phyloP scores from a whole-genome alignment of 2,113 vertebrate genomes.

The Syngnathus scovelli region DNA sequence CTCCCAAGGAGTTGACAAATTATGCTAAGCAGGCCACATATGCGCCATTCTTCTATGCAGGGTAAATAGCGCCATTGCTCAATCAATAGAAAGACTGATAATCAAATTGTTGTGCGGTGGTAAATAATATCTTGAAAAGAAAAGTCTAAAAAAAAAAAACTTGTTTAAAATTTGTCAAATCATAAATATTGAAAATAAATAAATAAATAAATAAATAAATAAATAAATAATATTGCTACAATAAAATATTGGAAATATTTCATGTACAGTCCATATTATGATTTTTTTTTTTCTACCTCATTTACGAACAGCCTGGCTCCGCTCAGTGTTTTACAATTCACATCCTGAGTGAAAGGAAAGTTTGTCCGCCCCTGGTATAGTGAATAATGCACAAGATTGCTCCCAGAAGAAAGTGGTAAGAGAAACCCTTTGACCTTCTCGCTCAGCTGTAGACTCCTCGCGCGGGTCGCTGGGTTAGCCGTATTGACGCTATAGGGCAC shows the following conservation, averaged over 20 bases:
- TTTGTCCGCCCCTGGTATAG: background rate
- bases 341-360: background rate
- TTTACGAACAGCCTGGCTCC: background rate
- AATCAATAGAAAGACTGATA: no score
- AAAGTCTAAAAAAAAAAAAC: no score
- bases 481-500: conserved; percentile 76
- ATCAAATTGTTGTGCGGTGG: no score
- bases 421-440: conserved; percentile 68
- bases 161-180: background rate
- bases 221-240: background rate
- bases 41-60: no score
- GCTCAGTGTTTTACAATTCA: background rate
- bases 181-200: background rate
- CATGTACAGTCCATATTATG: background rate
- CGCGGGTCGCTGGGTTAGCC: conserved; percentile 60
- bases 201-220: background rate
- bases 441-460: conserved; percentile 61
- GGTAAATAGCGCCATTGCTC: no score
- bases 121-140: background rate
- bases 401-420: conserved; percentile 59
- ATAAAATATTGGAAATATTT: background rate
- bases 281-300: background rate
- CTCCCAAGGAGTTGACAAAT: background rate
- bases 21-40: no score
- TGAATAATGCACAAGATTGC: conserved; percentile 60